Base-by-base conservation (phyloP, 2,888 invertebrate species). In the Cantharis nigra region DNA sequence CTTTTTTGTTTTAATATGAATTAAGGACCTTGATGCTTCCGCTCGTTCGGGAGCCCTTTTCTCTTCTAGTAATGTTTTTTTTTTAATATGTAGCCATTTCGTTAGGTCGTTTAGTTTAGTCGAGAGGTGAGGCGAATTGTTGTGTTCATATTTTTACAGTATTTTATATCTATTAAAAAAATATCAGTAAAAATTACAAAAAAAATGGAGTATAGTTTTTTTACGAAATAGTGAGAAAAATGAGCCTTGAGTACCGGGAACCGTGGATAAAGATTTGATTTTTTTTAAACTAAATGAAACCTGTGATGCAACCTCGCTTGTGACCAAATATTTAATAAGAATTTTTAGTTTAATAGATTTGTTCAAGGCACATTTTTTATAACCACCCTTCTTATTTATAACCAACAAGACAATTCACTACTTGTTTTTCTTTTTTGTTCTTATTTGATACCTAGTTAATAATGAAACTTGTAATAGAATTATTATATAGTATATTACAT, bases 61-160 rank as follows among this genome's bases (percentile, higher is more conserved):
- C 71, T 74, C 71, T 65, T 70, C 69, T 49, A 13, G 49, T 49
- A 49, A n/a, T 49, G n/a, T 5, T n/a, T 49, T 49, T 49, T n/a
- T 49, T 49, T n/a, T 49, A n/a, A 33, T 23, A 3, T 3, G 23
- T 49, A n/a, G 49, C 13, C n/a, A 4, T 49, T n/a, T 49, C n/a
- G n/a, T n/a, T n/a, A 5, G 49, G 7, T 74, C 28, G 72, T 70
- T 67, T 69, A 75, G 70, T 72, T 65, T 75, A 78, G 78, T 78
- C 73, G 75, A 71, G 67, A 78, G 74, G 78, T 86, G 84, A 85
- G 86, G 88, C 88, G 88, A 89, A 89, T 89, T 89, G 89, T 88
- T 89, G 88, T 88, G 88, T 88, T 88, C 87, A 87, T 85, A 86
- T 86, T 87, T 88, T 87, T 88, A 87, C 88, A 88, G 88, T 89